phyloP scores from a whole-genome alignment of 2,797 vertebrate species.

The Notamacropus eugenii region DNA sequence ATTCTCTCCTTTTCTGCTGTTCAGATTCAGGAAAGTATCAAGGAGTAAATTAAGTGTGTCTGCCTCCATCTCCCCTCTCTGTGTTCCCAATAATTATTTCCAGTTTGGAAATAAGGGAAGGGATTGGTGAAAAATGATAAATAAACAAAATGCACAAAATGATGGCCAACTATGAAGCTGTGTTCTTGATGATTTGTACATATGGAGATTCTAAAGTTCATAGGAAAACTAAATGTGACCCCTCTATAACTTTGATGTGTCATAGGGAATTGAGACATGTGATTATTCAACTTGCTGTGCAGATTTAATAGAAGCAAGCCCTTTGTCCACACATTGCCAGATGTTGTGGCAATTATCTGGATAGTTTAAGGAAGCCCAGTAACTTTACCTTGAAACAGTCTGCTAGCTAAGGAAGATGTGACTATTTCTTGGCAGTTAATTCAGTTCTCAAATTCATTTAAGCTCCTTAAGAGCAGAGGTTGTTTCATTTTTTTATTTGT shows the following conservation, averaged over 20 bases:
- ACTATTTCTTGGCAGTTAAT: neutral
- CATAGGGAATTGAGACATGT: neutral
- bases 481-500: neutral
- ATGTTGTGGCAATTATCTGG: neutral
- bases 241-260: neutral
- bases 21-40: neutral
- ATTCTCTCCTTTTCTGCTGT: neutral
- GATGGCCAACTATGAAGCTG: neutral
- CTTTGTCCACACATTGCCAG: neutral
- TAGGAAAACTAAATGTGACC: neutral
- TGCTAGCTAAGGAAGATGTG: neutral
- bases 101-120: neutral
- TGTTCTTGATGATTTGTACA: neutral
- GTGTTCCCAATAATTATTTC: neutral
- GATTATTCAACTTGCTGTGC: neutral
- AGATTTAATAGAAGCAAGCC: neutral
- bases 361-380: neutral
- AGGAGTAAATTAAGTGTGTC: neutral
- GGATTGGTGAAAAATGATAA: neutral
- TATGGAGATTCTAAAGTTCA: neutral
- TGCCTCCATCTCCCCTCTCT: neutral
- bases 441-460: neutral
- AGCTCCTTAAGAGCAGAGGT: neutral
- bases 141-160: neutral
- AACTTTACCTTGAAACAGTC: neutral